phyloP scores from a whole-genome alignment of 2,113 vertebrate species.

The Brienomyrus longianalis region DNA sequence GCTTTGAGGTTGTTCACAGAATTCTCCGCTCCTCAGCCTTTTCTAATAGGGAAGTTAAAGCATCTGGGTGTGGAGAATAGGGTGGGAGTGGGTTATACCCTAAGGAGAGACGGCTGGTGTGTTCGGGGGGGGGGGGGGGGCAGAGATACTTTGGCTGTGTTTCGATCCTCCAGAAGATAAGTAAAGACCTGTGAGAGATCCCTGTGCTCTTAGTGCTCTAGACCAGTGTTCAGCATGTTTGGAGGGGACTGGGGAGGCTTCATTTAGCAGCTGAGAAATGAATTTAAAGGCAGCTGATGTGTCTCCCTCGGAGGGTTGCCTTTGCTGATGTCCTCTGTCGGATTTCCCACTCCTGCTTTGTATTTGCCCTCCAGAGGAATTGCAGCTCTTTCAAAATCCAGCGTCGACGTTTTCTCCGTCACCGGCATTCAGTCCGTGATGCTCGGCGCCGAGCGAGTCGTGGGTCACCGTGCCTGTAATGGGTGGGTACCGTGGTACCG shows the following conservation, averaged over 20 bases:
- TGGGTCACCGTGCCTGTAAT: background rate
- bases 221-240: background rate
- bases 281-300: constrained; percentile 2
- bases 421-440: background rate
- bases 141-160: constrained; percentile 16
- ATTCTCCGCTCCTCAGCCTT: constrained; percentile 17
- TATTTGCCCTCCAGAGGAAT: background rate
- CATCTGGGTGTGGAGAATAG: constrained; percentile 10
- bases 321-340: background rate
- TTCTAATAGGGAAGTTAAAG: constrained; percentile 25
- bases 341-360: background rate
- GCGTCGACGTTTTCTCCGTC: background rate
- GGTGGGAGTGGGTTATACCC: constrained; percentile 22
- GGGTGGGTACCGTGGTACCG: background rate
- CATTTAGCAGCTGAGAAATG: constrained; percentile 6
- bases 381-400: background rate
- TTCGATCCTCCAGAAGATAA: constrained; percentile 21
- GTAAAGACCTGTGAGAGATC: constrained; percentile 1
- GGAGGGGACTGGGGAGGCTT: constrained; percentile 1
- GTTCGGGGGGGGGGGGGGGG: background rate
- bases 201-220: background rate
- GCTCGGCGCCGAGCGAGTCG: background rate
- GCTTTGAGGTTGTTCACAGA: constrained; percentile 30
- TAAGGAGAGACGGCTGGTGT: background rate
- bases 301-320: background rate